phyloP scores from a whole-genome alignment of 2,797 vertebrate genomes.

The Tokudaia tokunoshimensis region DNA sequence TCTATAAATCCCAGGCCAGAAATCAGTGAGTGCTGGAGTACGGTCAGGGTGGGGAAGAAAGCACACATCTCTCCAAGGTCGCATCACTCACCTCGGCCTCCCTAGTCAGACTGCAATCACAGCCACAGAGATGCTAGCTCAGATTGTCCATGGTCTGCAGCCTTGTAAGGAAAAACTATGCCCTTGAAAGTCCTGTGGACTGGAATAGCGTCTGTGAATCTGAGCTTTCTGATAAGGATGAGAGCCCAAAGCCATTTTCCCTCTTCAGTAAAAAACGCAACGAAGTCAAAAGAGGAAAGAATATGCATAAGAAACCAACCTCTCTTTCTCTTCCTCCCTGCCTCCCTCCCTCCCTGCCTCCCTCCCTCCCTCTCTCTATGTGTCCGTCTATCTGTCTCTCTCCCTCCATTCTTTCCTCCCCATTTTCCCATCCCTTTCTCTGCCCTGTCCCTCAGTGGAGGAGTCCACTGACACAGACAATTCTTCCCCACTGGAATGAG shows the following conservation, averaged over 20 bases:
- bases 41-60: background rate
- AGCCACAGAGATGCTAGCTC: constrained; percentile 70
- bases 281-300: constrained; percentile 59
- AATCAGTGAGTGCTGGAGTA: background rate
- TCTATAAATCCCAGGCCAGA: constrained; percentile 52
- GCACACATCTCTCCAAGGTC: background rate
- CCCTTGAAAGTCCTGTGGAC: constrained; percentile 73
- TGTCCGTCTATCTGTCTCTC: no score
- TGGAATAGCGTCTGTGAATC: constrained; percentile 18
- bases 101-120: constrained; percentile 3
- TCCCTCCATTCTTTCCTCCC: background rate
- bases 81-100: constrained; percentile 26
- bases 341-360: no score
- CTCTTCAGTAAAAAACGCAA: constrained; percentile 56
- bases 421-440: background rate
- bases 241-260: constrained; percentile 43
- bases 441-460: background rate
- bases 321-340: background rate
- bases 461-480: background rate
- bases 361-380: no score
- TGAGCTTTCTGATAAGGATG: constrained; percentile 32
- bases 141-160: constrained; percentile 71
- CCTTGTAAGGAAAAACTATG: constrained; percentile 80
- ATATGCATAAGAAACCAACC: constrained; percentile 24
- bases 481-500: background rate